phyloP scores from a whole-genome alignment of 2,113 vertebrate genomes.

The Ornithorhynchus anatinus region DNA sequence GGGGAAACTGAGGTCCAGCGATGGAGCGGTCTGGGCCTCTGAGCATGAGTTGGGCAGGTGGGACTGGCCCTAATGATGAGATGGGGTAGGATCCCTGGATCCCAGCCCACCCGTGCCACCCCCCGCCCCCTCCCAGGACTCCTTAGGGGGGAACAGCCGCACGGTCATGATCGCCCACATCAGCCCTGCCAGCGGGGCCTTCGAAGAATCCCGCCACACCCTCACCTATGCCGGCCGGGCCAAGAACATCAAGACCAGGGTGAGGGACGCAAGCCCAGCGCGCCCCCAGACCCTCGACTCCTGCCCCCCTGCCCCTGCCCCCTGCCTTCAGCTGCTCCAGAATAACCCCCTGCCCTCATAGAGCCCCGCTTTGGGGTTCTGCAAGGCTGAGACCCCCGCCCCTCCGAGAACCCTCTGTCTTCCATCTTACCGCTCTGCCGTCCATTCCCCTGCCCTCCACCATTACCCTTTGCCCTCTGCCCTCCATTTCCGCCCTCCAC shows the following conservation, averaged over 20 bases:
- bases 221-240: conserved; percentile 87
- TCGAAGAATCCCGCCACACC: conserved; percentile 90
- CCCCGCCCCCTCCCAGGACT: conserved; percentile 73
- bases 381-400: not conserved
- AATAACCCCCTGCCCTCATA: not conserved
- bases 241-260: conserved; percentile 89
- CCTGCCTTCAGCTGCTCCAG: not conserved
- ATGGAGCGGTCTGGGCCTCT: too few relatives aligned
- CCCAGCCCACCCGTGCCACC: not conserved
- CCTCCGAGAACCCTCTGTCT: not conserved
- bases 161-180: conserved; percentile 96
- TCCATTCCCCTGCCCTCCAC: not conserved
- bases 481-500: not conserved
- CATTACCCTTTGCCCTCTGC: too few relatives aligned
- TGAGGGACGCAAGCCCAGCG: conserved; percentile 36
- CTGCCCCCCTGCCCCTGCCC: not conserved
- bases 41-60: too few relatives aligned
- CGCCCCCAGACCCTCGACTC: not conserved
- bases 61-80: too few relatives aligned
- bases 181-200: conserved; percentile 87
- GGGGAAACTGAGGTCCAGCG: too few relatives aligned
- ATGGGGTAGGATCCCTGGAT: fast-evolving
- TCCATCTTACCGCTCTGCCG: not conserved
- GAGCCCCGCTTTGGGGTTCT: too few relatives aligned
- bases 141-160: conserved; percentile 86